Evolutionary conservation across 1,140 invertebrate species (phyloP), one percentile per base, ranked within the genome.

Genomic region (Musca vetustissima): DNA sequence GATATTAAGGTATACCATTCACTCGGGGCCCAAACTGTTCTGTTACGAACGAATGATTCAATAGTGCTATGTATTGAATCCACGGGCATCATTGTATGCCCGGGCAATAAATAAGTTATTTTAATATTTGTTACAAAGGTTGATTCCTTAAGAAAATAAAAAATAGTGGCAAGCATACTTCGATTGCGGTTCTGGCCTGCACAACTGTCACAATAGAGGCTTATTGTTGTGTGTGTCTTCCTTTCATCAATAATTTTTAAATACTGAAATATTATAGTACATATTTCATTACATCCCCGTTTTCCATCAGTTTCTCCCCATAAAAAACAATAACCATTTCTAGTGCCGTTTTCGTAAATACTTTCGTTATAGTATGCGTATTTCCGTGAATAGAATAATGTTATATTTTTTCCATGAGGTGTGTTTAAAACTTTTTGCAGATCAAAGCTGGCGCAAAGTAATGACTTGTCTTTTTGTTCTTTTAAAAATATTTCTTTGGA

Each of bases 271-370:
- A 70, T 28, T 43, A 64, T 50, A 22, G 64, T 55, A 25, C 65
- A 66, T 57, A 70, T 66, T 70, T 70, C 69, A 66, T 70, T 70
- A 49, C 69, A 57, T 7, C 69, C 69, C 28, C 69, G 47, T 49
- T 67, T 70, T 3, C 50, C 69, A 36, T 70, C 32, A 50, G 57
- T 50, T 52, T 69, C 68, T 22, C 57, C 57, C 57, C 57, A 64
- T 22, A 64, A 64, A 64, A 64, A 64, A 22, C 61, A 64, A 43
- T 32, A 64, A 14, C 61, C 61, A 64, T 64, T 32, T 64, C 52
- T 53, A 9, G 66, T 67, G 4, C 66, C 66, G 22, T 17, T 67
- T 52, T 67, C 66, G 36, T 67, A 67, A 43, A 67, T 21, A 47
- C 66, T 55, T 55, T 67, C 66, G 19, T 67, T 67, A 32, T 67